These are phyloP conservation scores for Mesorhabditis spiculigera DNA, from an alignment of 2,888 invertebrate species.

Conservation along the genomic window DNA sequence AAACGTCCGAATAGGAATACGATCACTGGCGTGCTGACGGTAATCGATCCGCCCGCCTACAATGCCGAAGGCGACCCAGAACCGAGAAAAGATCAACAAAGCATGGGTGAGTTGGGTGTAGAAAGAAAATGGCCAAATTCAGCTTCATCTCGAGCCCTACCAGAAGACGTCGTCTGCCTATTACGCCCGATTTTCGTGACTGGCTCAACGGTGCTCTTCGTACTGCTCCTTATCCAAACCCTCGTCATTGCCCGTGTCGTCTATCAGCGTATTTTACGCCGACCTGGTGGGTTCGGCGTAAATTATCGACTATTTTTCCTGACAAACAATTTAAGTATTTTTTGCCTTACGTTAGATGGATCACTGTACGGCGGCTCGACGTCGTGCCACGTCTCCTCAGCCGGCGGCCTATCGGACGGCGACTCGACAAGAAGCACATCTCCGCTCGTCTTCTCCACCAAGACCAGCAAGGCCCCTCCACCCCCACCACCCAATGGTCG, in stretches of 20 bases:
- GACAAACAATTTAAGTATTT: neutral
- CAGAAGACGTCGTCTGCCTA: neutral
- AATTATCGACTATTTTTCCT: neutral
- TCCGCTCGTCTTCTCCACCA: neutral
- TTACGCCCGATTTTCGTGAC: conserved; percentile 1
- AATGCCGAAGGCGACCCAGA: neutral
- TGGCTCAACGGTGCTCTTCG: neutral
- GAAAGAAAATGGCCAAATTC: no score
- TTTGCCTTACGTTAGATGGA: neutral
- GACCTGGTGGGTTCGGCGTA: neutral
- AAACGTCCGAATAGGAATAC: neutral
- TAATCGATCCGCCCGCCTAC: neutral
- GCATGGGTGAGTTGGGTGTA: no score
- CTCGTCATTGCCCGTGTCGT: neutral
- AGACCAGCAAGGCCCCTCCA: neutral
- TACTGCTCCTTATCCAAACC: neutral
- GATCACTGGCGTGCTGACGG: neutral
- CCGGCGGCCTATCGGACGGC: neutral
- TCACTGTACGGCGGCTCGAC: neutral
- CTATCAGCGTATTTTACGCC: neutral
- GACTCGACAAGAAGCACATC: conserved; percentile 1
- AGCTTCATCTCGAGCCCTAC: neutral
- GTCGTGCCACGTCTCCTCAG: neutral
- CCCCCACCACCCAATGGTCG: neutral
- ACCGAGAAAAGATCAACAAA: neutral